Percentiles rank a stretch among this genome's conserved stretches.
These are phyloP conservation scores for Tenualosa ilisha DNA, from an alignment of 2,797 vertebrate species.

Conservation along the genomic window DNA sequence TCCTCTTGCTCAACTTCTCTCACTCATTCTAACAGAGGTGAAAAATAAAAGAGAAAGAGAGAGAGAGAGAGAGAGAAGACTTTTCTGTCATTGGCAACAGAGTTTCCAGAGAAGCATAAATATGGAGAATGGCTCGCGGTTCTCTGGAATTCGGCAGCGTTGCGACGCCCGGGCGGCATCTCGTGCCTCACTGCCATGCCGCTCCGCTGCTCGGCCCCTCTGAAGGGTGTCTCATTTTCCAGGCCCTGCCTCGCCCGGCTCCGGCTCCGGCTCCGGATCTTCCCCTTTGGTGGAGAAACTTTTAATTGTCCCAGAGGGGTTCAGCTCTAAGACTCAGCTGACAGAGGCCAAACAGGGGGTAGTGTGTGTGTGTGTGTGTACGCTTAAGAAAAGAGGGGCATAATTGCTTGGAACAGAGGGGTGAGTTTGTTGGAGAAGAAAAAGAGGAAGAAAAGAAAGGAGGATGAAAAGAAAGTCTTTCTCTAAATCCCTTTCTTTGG, in stretches of 20 bases:
- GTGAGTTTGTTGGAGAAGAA: not conserved
- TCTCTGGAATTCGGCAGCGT: not conserved
- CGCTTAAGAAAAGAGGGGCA: not conserved
- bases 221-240: constrained; percentile 1
- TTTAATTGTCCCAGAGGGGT: constrained; percentile 9
- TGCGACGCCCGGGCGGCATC: too few species aligned
- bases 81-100: not conserved
- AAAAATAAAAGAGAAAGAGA: not conserved
- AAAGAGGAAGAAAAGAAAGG: not conserved
- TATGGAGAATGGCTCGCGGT: not conserved
- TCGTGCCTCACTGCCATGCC: too few species aligned
- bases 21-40: not conserved
- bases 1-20: not conserved
- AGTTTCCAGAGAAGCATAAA: not conserved
- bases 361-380: not conserved
- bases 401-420: not conserved
- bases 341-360: not conserved
- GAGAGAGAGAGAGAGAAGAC: not conserved
- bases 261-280: too few species aligned
- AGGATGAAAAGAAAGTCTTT: not conserved
- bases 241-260: not conserved
- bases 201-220: not conserved
- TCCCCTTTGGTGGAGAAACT: not conserved
- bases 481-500: not conserved
- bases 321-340: not conserved